Evolutionary conservation across 2,797 vertebrate genomes (phyloP).

Genomic region (Pangasius sanitwongsei): DNA sequence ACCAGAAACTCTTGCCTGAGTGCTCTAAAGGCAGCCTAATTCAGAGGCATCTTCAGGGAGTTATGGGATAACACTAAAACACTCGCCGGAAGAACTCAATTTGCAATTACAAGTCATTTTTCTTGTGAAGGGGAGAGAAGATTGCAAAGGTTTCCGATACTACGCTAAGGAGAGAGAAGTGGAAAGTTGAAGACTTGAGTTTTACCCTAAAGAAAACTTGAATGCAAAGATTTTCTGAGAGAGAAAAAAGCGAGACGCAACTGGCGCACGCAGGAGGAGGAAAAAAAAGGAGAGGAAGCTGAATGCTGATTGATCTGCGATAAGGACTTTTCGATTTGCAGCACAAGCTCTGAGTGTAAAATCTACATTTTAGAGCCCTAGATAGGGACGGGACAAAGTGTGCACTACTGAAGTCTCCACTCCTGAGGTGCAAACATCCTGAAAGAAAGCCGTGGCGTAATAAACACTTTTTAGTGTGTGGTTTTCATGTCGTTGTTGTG

Average conservation of each 20-base stretch:
- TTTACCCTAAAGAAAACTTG: not conserved
- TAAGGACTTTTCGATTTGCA: not conserved
- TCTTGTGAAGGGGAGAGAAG: not conserved
- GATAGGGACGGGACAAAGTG: not conserved
- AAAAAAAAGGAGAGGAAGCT: not conserved
- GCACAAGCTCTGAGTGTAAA: not conserved
- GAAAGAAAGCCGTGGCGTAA: not conserved
- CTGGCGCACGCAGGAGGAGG: not conserved
- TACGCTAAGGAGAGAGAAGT: not conserved
- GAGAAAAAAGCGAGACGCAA: not conserved
- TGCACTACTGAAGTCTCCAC: not conserved
- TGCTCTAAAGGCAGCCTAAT: not conserved
- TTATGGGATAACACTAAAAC: not conserved
- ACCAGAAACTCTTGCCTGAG: not conserved
- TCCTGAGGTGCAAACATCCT: not conserved
- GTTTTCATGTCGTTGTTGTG: not conserved
- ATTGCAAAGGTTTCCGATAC: not conserved
- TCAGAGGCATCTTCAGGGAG: not conserved
- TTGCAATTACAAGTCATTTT: constrained; percentile 7
- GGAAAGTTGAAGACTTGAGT: not conserved
- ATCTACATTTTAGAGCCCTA: not conserved
- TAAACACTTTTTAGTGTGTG: not conserved
- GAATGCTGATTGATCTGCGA: not conserved
- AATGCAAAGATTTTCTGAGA: not conserved
- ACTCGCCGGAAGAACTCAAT: not conserved